These are phyloP conservation scores for Pampus argenteus DNA, from an alignment of 2,797 vertebrate species.

Conservation along the genomic window DNA sequence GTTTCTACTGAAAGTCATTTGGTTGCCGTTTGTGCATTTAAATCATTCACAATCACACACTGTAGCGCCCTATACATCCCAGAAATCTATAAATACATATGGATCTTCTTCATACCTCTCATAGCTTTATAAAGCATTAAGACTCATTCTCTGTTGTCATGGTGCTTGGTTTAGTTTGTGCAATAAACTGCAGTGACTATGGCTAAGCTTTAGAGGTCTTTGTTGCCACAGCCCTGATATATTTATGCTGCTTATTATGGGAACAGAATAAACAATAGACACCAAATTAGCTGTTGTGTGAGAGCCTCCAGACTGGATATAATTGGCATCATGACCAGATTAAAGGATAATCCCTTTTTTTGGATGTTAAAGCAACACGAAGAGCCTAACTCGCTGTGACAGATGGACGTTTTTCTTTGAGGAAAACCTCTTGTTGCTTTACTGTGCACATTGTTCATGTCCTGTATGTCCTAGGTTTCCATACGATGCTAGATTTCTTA, in stretches of 20 bases:
- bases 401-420: conserved; percentile 16
- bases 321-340: conserved; percentile 58
- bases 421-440: not conserved
- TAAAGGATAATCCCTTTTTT: conserved; percentile 54
- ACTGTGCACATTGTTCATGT: not conserved
- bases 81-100: conserved; percentile 13
- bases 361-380: conserved; percentile 33
- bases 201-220: conserved; percentile 23
- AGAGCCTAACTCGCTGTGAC: conserved; percentile 33
- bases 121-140: conserved; percentile 8
- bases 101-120: not conserved
- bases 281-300: conserved; percentile 39
- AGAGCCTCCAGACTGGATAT: conserved; percentile 40
- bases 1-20: not conserved
- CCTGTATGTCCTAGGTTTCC: not conserved
- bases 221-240: conserved; percentile 24
- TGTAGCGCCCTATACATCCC: not conserved
- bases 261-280: conserved; percentile 23
- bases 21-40: not conserved
- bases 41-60: not conserved
- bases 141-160: conserved; percentile 12
- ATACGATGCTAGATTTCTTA: conserved; percentile 68
- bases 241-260: conserved; percentile 34
- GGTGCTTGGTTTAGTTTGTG: conserved; percentile 8
- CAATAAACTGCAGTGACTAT: not conserved